A percentile compares a stretch with the other conserved stretches of the same genome.
Conservation (phyloP, 2,888 invertebrate genomes). For the Sericinus montela region DNA sequence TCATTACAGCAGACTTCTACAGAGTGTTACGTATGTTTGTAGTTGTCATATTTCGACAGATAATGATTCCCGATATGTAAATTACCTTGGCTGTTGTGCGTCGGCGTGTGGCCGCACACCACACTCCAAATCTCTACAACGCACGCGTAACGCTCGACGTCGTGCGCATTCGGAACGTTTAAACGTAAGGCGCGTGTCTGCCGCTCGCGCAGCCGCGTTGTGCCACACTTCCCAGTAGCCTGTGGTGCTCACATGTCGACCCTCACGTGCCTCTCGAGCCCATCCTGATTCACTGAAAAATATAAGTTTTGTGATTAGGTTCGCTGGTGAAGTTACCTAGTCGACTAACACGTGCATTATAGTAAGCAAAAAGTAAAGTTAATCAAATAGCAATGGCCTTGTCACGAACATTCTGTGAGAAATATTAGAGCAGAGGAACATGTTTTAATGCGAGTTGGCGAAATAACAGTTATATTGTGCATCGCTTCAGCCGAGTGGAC, state of each 20-base stretch:
- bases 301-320: background rate
- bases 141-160: constrained; percentile 82
- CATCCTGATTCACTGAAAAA: constrained; percentile 54
- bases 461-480: too few species aligned
- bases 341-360: too few species aligned
- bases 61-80: background rate
- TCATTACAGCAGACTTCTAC: too few species aligned
- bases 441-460: too few species aligned
- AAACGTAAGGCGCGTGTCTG: constrained; percentile 82
- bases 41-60: too few species aligned
- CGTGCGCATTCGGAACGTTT: constrained; percentile 80
- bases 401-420: too few species aligned
- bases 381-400: too few species aligned
- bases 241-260: constrained; percentile 47
- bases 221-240: constrained; percentile 82
- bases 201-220: constrained; percentile 67
- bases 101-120: constrained; percentile 84
- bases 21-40: too few species aligned
- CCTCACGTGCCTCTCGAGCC: constrained; percentile 65
- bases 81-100: constrained; percentile 83
- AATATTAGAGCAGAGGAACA: too few species aligned
- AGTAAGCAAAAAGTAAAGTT: too few species aligned
- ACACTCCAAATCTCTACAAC: constrained; percentile 84
- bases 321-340: too few species aligned
- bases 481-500: too few species aligned